Conservation (phyloP, 2,797 vertebrate genomes). For the Melanotaenia maccullochi region DNA sequence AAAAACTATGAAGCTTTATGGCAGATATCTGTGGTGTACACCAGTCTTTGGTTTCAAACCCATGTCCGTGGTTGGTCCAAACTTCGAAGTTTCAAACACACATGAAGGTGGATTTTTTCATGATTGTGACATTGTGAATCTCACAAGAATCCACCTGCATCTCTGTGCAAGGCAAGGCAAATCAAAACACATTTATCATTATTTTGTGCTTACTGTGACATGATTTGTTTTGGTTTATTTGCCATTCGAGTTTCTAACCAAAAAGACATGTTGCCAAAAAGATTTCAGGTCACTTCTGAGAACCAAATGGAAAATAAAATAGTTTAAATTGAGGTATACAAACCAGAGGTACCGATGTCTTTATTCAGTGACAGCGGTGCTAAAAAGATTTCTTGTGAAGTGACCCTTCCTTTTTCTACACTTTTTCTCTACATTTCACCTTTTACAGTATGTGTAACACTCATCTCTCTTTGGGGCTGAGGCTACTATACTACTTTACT, state of each 20-base stretch:
- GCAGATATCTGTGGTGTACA: neutral
- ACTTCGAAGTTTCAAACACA: neutral
- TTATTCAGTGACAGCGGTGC: neutral
- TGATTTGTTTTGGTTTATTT: too few species aligned
- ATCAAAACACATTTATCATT: neutral
- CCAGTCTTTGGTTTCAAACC: neutral
- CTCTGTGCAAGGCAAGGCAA: neutral
- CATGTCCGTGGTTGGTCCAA: neutral
- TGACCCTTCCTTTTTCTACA: conserved; percentile 14
- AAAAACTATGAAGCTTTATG: neutral
- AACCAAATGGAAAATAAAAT: too few species aligned
- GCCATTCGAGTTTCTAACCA: too few species aligned
- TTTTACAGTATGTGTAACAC: too few species aligned
- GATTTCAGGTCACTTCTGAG: neutral
- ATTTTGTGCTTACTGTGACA: neutral
- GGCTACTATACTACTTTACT: neutral
- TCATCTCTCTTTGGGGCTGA: too few species aligned
- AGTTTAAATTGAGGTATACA: neutral
- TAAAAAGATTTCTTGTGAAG: neutral
- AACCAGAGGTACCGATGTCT: neutral
- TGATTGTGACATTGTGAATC: neutral
- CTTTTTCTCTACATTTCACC: neutral
- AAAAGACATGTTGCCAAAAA: too few species aligned
- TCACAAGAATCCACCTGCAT: neutral
- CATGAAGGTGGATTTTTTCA: neutral